These are phyloP conservation scores for Pectinophora gossypiella DNA, from an alignment of 1,140 invertebrate species.

Conservation along the genomic window DNA sequence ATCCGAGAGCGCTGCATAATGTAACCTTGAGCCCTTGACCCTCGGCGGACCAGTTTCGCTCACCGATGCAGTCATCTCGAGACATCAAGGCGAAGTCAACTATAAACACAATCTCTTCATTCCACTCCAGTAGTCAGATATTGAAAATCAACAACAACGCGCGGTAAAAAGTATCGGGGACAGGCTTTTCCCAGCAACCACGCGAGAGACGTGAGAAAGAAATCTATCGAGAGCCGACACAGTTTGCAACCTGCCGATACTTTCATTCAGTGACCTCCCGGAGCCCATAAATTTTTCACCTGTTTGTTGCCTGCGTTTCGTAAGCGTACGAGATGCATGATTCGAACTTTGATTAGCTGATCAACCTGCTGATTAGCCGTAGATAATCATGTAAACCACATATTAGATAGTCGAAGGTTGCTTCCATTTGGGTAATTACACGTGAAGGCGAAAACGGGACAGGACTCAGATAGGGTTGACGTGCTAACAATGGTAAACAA, in stretches of 20 bases:
- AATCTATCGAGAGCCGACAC: constrained; percentile 9
- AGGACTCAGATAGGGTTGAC: constrained; percentile 7
- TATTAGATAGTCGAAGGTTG: constrained; percentile 16
- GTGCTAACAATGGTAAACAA: constrained; percentile 22
- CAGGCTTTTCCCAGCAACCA: constrained; percentile 33
- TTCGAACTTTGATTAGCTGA: neutral
- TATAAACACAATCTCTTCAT: constrained; percentile 1
- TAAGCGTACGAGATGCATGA: too few relatives aligned
- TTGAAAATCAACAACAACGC: neutral
- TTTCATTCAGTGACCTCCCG: constrained; percentile 11
- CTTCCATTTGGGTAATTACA: constrained; percentile 27
- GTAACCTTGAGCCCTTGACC: neutral
- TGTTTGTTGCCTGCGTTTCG: too few relatives aligned
- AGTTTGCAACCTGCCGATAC: constrained; percentile 8
- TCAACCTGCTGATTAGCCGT: neutral
- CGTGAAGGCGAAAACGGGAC: constrained; percentile 29
- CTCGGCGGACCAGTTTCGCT: neutral
- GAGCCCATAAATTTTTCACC: neutral
- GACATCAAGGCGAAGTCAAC: neutral
- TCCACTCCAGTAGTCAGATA: neutral
- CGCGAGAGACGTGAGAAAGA: constrained; percentile 21
- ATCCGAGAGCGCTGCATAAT: neutral
- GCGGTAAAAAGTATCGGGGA: constrained; percentile 29
- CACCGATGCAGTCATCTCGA: neutral
- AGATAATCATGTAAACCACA: constrained; percentile 7